phyloP scores from a whole-genome alignment of 37 sponge, comb jelly and placozoan species.

The Eunapius fragilis region DNA sequence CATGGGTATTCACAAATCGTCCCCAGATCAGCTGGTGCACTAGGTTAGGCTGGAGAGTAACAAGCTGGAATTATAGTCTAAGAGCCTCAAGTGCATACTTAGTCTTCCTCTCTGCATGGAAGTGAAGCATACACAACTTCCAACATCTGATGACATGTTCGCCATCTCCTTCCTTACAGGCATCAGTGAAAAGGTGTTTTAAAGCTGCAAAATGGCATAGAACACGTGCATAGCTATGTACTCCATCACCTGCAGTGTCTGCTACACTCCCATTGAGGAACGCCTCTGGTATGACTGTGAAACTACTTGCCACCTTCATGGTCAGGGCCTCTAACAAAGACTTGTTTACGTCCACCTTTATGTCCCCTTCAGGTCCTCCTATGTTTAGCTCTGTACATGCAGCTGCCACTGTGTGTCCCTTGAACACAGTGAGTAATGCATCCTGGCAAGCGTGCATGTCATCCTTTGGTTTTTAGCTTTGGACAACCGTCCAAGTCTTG shows the following conservation, averaged over 20 bases:
- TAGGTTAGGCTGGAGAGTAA: not conserved
- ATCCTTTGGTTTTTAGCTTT: too few relatives aligned
- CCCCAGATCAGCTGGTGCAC: constrained; percentile 15
- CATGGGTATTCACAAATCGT: constrained; percentile 33
- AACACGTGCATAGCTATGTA: constrained; percentile 19
- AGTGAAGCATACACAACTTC: constrained; percentile 12
- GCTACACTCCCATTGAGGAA: too few relatives aligned
- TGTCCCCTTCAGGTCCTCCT: too few relatives aligned
- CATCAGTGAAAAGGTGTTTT: constrained; percentile 11
- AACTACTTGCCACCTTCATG: too few relatives aligned
- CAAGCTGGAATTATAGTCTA: not conserved
- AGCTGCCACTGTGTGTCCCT: too few relatives aligned
- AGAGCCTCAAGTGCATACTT: constrained; percentile 18
- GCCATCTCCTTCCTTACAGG: constrained; percentile 27
- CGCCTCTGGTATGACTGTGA: too few relatives aligned
- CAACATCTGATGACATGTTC: constrained; percentile 9
- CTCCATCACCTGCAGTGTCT: not conserved
- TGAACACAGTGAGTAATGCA: too few relatives aligned
- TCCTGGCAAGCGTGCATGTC: too few relatives aligned
- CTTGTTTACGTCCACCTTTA: too few relatives aligned
- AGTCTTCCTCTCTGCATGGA: constrained; percentile 1
- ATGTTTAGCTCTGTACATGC: too few relatives aligned
- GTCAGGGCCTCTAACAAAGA: too few relatives aligned
- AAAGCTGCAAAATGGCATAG: constrained; percentile 18
- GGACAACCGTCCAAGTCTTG: too few relatives aligned